Evolutionary conservation across 2,888 invertebrate genomes (phyloP), one percentile per base, ranked within the genome.

Genomic region (Spisula subtruncata): DNA sequence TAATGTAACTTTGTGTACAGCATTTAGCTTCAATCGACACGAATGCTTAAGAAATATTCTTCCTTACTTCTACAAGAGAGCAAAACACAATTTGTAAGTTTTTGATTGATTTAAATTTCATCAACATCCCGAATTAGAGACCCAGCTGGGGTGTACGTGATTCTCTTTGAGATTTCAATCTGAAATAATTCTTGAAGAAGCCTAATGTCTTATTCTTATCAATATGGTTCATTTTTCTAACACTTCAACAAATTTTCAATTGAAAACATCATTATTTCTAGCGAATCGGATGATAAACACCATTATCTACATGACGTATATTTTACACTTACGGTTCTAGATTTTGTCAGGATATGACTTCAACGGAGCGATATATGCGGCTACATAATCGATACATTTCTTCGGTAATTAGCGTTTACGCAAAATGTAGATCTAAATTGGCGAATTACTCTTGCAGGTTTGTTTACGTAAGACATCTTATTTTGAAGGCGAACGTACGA

Each of bases 161-260:
- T 32, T 35, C 12, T 16, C 29, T 12, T 18, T 35, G 12, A 75
- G 14, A 35, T 75, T 35, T 14, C 18, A 75, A 75, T 75, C 32
- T 32, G 32, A 75, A 75, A 75, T 16, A 18, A 32, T 75, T 75
- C 35, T 75, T 1, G 14, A 32, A 35, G 35, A 75, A 75, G 32
- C 25, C 75, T 75, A 4, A 35, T 16, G 32, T 16, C 32, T 16
- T 32, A 16, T 18, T 75, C 35, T 75, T 35, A 35, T 35, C 75
- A 18, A 75, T 16, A 18, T 32, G 41, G 32, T 75, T 35, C 75
- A 32, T 75, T 35, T 16, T 75, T 75, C 25, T 32, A 18, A 5
- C 75, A 75, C 75, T 35, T 35, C n/a, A 75, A 75, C 75, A 75
- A 35, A 75, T 35, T 75, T 75, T 18, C 75, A 32, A 75, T 75